These are phyloP conservation scores for Pinctada fucata DNA, from an alignment of 2,888 invertebrate genomes.

Conservation along the genomic window DNA sequence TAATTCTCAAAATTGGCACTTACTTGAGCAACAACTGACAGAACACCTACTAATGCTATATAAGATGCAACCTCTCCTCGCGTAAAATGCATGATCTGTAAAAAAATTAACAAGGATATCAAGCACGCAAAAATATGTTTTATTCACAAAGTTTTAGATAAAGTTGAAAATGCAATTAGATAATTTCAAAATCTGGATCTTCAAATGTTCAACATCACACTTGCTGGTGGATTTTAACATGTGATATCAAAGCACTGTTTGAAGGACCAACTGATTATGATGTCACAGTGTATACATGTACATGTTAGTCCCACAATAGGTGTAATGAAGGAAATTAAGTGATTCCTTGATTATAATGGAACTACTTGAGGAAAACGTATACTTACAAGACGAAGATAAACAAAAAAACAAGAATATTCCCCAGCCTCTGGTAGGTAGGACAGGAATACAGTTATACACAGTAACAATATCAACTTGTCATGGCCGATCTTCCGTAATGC, in stretches of 20 bases:
- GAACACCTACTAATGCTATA: constrained; percentile 96
- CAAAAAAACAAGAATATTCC: constrained; percentile 99
- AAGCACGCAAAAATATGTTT: neutral
- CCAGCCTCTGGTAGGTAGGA: constrained; percentile 98
- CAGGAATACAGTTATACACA: constrained; percentile 97
- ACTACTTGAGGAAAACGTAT: neutral
- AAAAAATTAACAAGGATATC: constrained; percentile 28
- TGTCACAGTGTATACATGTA: no score
- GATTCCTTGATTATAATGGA: no score
- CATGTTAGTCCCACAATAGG: no score
- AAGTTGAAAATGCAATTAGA: no score
- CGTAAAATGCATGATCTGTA: constrained; percentile 93
- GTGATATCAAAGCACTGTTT: no score
- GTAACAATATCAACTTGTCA: constrained; percentile 95
- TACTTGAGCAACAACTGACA: constrained; percentile 96
- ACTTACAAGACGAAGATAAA: constrained; percentile 93
- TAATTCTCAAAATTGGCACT: constrained; percentile 24
- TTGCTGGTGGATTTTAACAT: no score
- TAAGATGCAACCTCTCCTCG: constrained; percentile 97
- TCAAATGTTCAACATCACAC: no score
- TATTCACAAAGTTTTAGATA: neutral
- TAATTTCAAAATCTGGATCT: no score
- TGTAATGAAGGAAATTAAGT: no score
- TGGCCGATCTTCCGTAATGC: constrained; percentile 94
- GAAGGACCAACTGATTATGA: no score